Evolutionary conservation across 1,140 invertebrate genomes (phyloP), one percentile per base, ranked within the genome.

Genomic region (Pararge aegeria): DNA sequence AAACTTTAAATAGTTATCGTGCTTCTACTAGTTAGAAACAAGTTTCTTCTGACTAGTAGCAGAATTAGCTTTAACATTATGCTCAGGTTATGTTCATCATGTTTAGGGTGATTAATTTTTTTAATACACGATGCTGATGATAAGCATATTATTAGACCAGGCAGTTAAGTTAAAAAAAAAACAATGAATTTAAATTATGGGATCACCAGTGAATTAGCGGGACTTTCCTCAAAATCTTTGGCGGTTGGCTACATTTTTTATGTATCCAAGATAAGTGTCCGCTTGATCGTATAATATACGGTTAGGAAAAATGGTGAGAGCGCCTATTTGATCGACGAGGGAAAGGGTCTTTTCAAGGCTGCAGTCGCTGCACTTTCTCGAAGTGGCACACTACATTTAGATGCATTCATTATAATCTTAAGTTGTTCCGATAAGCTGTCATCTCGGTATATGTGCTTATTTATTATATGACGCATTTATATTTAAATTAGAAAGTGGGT

Each of bases 301-400:
- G 75, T 78, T 77, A 77, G 65, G 68, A 73, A 79, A 76, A 78
- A 79, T 73, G 71, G 77, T 72, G 75, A 82, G 80, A 78, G 75
- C 75, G 72, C 57, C 60, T 53, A 69, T 75, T 78, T 89, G 83
- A 87, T 85, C 78, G 81, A 89, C 80, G 81, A 85, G 84, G 83
- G 87, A 89, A 87, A 87, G 87, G 83, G 55, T 78, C 70, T 51
- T 61, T 59, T 81, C 83, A 87, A 89, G 86, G 86, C 67, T 89
- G 74, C 66, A 71, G 73, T 64, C 72, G 72, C 75, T 84, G 83
- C 80, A 85, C 84, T 87, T 87, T 87, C 86, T 77, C 80, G 70
- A 79, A 75, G 73, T 80, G 61, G 65, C 71, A 75, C 63, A 73
- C 70, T 65, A 66, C 65, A 75, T 75, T 76, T 69, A 70, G 61